Evolutionary conservation across 2,888 invertebrate species (phyloP).

Genomic region (Drosophila kuntzei): DNA sequence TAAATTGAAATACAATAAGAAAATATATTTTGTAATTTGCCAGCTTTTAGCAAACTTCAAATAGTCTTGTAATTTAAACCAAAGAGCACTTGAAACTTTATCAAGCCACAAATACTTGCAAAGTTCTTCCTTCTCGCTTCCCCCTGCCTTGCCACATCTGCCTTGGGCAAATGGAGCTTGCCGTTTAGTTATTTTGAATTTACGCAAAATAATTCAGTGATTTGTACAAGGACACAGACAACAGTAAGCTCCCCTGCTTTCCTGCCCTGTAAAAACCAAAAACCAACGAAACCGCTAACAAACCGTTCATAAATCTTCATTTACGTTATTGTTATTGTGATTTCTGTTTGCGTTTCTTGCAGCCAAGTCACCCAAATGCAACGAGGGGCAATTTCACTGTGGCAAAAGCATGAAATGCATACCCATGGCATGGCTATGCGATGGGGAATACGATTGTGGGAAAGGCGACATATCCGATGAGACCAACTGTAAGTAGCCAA

Average conservation of each 20-base stretch:
- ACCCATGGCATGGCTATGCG: slow-evolving; percentile 91
- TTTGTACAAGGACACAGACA: slow-evolving; percentile 50
- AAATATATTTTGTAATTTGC: slow-evolving; percentile 17
- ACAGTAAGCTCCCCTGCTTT: background rate
- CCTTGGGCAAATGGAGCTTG: slow-evolving; percentile 20
- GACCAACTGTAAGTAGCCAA: slow-evolving; percentile 88
- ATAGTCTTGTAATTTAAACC: slow-evolving; percentile 31
- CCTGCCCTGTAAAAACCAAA: slow-evolving; percentile 7
- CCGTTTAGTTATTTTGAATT: slow-evolving; percentile 47
- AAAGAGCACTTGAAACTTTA: slow-evolving; percentile 48
- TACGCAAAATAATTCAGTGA: slow-evolving; percentile 69
- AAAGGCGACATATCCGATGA: slow-evolving; percentile 92
- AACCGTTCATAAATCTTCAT: slow-evolving; percentile 77
- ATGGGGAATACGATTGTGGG: slow-evolving; percentile 92
- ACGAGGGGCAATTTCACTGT: slow-evolving; percentile 91
- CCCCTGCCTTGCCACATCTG: background rate
- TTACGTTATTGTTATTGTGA: slow-evolving; percentile 72
- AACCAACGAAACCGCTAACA: slow-evolving; percentile 62
- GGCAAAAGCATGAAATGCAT: slow-evolving; percentile 90
- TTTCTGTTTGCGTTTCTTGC: slow-evolving; percentile 70
- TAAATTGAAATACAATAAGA: slow-evolving; percentile 10
- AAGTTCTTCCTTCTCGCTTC: background rate
- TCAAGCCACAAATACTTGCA: slow-evolving; percentile 31
- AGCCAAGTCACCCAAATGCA: slow-evolving; percentile 87
- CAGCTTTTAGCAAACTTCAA: slow-evolving; percentile 6